phyloP scores from a whole-genome alignment of 2,113 vertebrate genomes.

The Peromyscus californicus region DNA sequence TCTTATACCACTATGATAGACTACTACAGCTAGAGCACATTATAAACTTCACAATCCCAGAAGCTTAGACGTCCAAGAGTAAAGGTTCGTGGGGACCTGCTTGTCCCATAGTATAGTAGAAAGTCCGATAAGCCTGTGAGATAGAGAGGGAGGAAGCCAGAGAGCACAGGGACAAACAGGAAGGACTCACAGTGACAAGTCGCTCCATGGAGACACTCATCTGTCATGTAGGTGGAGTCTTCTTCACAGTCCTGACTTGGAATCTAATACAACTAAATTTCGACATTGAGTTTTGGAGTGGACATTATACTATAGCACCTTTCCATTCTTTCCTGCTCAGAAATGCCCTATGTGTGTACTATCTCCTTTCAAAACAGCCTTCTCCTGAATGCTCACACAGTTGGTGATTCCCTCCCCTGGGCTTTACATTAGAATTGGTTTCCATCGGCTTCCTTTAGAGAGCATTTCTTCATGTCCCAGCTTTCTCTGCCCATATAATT shows the following conservation, averaged over 20 bases:
- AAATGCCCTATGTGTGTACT: neutral
- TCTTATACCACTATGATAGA: neutral
- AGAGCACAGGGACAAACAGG: neutral
- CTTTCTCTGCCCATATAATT: neutral
- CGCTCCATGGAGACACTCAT: neutral
- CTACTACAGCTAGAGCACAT: neutral
- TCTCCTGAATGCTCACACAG: neutral
- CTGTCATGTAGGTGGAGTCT: neutral
- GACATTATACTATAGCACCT: neutral
- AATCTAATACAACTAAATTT: neutral
- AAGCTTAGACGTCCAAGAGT: neutral
- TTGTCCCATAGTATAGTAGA: neutral
- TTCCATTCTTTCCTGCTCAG: neutral
- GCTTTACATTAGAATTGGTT: conserved; percentile 14
- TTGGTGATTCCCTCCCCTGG: neutral
- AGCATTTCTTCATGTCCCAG: neutral
- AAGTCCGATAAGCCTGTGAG: neutral
- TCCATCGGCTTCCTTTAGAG: neutral
- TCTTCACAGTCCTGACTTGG: neutral
- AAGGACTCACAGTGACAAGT: neutral
- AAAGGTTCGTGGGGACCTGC: no score
- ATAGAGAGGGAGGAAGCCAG: neutral
- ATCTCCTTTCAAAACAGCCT: neutral
- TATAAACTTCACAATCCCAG: no score
- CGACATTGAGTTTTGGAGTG: neutral